These are phyloP conservation scores for Hassar affinis DNA, from an alignment of 2,113 vertebrate species.

Conservation along the genomic window DNA sequence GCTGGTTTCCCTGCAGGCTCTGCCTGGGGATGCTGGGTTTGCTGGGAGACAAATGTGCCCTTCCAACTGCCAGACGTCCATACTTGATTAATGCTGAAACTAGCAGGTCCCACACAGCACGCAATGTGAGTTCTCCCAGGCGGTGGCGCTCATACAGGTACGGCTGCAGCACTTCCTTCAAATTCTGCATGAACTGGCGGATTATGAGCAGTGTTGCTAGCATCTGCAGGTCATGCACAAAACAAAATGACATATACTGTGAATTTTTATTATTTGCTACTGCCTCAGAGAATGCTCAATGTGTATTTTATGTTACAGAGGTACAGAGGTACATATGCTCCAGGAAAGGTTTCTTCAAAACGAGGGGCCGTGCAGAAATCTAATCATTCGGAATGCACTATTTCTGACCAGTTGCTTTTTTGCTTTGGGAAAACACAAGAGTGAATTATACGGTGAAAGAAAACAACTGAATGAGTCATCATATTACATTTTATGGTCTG, in stretches of 20 bases:
- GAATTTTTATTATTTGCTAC: neutral
- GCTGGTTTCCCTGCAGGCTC: slow-evolving; percentile 59
- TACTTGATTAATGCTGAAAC: slow-evolving; percentile 76
- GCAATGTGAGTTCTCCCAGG: slow-evolving; percentile 79
- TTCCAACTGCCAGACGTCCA: slow-evolving; percentile 63
- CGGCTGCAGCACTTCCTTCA: slow-evolving; percentile 92
- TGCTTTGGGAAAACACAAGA: slow-evolving; percentile 1
- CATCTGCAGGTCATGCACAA: slow-evolving; percentile 75
- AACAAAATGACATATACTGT: too few relatives aligned
- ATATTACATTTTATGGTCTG: slow-evolving; percentile 6
- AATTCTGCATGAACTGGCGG: slow-evolving; percentile 92
- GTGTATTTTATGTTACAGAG: neutral
- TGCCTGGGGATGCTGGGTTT: slow-evolving; percentile 64
- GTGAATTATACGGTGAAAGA: neutral
- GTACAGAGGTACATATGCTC: too few relatives aligned
- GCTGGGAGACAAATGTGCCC: slow-evolving; percentile 59
- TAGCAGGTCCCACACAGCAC: slow-evolving; percentile 75
- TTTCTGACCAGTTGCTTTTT: neutral
- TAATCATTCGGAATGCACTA: neutral
- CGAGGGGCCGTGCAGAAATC: neutral
- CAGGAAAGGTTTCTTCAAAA: neutral
- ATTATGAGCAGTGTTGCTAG: slow-evolving; percentile 95
- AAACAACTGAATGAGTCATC: slow-evolving; percentile 24
- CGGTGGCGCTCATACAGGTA: slow-evolving; percentile 87
- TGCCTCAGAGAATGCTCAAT: neutral